Evolutionary conservation across 2,113 vertebrate species (phyloP).

Genomic region (Apodemus sylvaticus): DNA sequence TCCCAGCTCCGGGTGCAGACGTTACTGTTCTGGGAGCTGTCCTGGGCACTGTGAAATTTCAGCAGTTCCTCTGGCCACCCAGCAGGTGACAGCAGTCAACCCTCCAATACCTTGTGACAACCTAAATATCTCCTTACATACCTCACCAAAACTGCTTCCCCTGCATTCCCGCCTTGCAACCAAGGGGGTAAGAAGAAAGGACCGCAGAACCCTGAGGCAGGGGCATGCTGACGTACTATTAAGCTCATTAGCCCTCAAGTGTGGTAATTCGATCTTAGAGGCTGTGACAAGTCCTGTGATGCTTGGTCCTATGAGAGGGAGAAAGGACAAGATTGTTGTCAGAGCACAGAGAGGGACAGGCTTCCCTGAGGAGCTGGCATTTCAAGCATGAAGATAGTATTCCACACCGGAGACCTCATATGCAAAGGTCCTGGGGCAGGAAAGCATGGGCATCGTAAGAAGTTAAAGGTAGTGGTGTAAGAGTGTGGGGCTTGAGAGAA

Average conservation of each 20-base stretch:
- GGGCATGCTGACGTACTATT: not conserved
- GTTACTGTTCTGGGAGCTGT: too few relatives aligned
- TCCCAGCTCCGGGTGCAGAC: not conserved
- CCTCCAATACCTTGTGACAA: not conserved
- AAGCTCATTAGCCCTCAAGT: not conserved
- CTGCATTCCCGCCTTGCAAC: not conserved
- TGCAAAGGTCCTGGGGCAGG: constrained; percentile 10
- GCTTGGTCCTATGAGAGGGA: not conserved
- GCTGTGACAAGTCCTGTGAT: not conserved
- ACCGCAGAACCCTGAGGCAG: not conserved
- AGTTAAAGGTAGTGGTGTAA: not conserved
- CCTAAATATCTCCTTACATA: not conserved
- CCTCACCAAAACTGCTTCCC: not conserved
- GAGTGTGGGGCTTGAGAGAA: not conserved
- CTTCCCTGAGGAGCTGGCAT: not conserved
- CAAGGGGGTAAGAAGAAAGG: not conserved
- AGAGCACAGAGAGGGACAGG: not conserved
- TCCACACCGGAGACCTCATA: not conserved
- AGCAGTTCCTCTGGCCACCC: not conserved
- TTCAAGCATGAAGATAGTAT: not conserved
- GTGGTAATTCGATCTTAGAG: not conserved
- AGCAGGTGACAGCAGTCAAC: not conserved
- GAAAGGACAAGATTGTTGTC: not conserved
- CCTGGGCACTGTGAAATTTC: not conserved
- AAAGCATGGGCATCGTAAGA: not conserved